These are phyloP conservation scores for Drepanosiphum platanoidis DNA, from an alignment of 2,888 invertebrate species.

Conservation along the genomic window DNA sequence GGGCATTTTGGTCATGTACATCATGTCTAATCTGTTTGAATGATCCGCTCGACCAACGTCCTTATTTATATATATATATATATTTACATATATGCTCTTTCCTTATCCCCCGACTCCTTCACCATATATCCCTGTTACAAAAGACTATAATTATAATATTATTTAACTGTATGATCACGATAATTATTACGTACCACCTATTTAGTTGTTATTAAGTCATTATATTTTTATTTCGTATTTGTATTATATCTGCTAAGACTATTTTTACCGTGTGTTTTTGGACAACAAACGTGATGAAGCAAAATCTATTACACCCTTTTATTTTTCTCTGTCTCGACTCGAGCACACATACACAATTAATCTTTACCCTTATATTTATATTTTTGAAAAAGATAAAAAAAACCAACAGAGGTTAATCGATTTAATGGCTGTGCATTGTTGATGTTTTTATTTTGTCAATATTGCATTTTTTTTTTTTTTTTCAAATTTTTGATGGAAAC, in stretches of 20 bases:
- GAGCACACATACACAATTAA: not conserved
- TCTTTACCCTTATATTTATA: not conserved
- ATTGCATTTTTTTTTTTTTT: constrained; percentile 16
- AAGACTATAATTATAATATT: constrained; percentile 49
- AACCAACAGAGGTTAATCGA: not conserved
- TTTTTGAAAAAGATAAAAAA: not conserved
- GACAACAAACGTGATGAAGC: not conserved
- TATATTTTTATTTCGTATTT: constrained; percentile 16
- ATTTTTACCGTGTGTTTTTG: not conserved
- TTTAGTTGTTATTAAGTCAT: constrained; percentile 13
- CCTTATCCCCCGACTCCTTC: not conserved
- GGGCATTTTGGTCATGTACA: constrained; percentile 43
- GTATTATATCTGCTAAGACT: constrained; percentile 27
- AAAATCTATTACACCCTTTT: not conserved
- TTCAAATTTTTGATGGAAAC: not conserved
- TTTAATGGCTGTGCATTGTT: constrained; percentile 54
- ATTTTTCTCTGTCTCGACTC: no score
- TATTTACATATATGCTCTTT: not conserved
- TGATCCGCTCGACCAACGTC: constrained; percentile 12
- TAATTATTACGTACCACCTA: constrained; percentile 46
- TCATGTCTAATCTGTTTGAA: constrained; percentile 54
- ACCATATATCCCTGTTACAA: constrained; percentile 26
- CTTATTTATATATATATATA: no score
- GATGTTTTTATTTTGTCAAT: constrained; percentile 35
- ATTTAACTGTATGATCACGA: constrained; percentile 33